These are phyloP conservation scores for Limnephilus rhombicus DNA, from an alignment of 2,888 invertebrate species.

Conservation along the genomic window DNA sequence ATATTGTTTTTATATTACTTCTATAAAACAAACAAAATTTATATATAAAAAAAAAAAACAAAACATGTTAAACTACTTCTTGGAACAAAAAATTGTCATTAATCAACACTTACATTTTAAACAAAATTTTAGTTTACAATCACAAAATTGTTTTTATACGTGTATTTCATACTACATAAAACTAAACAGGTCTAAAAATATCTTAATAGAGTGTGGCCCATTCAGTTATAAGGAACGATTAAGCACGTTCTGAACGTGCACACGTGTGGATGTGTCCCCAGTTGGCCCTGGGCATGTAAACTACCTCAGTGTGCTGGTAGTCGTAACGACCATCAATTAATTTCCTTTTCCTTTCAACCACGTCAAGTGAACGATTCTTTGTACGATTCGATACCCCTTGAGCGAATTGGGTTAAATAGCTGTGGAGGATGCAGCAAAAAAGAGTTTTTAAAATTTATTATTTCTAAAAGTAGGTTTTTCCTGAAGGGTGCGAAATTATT, in stretches of 20 bases:
- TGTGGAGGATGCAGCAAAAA: neutral
- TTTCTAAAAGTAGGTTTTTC: no score
- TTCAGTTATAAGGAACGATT: neutral
- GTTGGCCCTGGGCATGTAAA: neutral
- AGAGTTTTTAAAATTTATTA: no score
- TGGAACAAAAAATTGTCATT: no score
- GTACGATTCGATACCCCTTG: conserved; percentile 24
- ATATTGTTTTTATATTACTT: no score
- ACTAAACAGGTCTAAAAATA: neutral
- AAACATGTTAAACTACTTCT: no score
- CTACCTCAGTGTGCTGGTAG: neutral
- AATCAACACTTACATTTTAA: no score
- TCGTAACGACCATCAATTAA: conserved; percentile 33
- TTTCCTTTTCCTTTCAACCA: conserved; percentile 36
- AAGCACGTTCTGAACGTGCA: neutral
- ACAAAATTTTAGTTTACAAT: no score
- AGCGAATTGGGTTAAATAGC: neutral
- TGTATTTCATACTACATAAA: no score
- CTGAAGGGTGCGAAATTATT: no score
- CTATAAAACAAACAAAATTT: no score
- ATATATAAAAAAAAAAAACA: no score
- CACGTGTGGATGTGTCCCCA: neutral
- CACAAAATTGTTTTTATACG: no score
- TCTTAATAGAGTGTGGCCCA: neutral
- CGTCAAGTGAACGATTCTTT: conserved; percentile 33